phyloP scores from a whole-genome alignment of 2,888 invertebrate genomes.

The Ophion slaviceki region DNA sequence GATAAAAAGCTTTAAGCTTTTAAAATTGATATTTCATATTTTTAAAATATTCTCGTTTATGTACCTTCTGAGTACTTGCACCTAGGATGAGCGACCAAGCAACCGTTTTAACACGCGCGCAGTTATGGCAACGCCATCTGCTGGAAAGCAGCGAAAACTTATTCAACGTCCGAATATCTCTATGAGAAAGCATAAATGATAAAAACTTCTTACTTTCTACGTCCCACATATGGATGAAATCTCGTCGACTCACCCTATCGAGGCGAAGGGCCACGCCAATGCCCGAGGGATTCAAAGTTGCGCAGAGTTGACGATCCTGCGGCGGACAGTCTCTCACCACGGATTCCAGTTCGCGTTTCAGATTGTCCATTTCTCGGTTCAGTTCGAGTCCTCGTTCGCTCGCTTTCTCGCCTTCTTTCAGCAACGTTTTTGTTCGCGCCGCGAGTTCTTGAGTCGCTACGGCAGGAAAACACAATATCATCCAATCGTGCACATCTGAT shows the following conservation, averaged over 20 bases:
- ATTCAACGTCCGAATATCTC: too few species aligned
- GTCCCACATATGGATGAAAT: background rate
- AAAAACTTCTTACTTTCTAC: too few species aligned
- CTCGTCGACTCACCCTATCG: conserved; percentile 85
- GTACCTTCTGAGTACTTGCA: too few species aligned
- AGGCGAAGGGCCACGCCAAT: conserved; percentile 87
- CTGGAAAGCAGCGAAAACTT: too few species aligned
- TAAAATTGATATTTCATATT: too few species aligned
- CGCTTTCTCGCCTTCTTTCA: conserved; percentile 86
- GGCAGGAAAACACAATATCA: conserved; percentile 67
- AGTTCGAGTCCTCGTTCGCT: conserved; percentile 85
- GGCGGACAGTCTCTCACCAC: conserved; percentile 88
- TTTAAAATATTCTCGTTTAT: too few species aligned
- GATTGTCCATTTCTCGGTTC: conserved; percentile 86
- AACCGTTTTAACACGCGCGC: too few species aligned
- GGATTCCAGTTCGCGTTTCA: conserved; percentile 86
- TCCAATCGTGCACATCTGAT: conserved; percentile 38
- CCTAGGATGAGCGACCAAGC: too few species aligned
- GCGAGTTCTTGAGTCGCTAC: conserved; percentile 87
- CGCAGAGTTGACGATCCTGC: conserved; percentile 90
- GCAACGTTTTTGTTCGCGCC: conserved; percentile 85
- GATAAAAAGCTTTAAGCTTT: too few species aligned
- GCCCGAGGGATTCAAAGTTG: conserved; percentile 89
- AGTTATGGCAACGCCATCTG: too few species aligned
- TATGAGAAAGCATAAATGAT: too few species aligned